phyloP scores from a whole-genome alignment of 2,797 vertebrate species.

The Danio choprae region DNA sequence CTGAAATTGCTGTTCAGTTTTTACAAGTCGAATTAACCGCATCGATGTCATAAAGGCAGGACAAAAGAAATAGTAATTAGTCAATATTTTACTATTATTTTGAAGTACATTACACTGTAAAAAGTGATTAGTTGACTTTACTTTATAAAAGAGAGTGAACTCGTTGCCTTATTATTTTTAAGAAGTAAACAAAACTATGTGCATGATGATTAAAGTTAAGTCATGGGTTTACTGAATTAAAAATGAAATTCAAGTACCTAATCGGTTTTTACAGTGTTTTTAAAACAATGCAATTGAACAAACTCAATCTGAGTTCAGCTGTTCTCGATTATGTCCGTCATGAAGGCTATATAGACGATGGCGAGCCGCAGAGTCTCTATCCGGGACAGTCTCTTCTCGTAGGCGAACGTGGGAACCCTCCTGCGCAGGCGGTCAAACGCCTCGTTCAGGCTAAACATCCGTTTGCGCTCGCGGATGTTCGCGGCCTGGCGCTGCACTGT shows the following conservation, averaged over 20 bases:
- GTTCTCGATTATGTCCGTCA: constrained; percentile 89
- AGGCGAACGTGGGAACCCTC: constrained; percentile 96
- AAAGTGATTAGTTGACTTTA: too few relatives aligned
- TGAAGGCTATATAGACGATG: constrained; percentile 96
- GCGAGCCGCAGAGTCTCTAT: constrained; percentile 95
- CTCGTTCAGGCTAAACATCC: constrained; percentile 97
- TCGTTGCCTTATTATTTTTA: too few relatives aligned
- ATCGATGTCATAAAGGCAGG: not conserved
- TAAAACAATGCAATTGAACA: not conserved
- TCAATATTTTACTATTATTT: not conserved
- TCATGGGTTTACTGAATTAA: too few relatives aligned
- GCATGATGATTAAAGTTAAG: too few relatives aligned
- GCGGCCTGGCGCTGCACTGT: constrained; percentile 93
- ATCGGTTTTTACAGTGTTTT: too few relatives aligned
- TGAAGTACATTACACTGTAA: not conserved
- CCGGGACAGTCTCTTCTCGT: constrained; percentile 94
- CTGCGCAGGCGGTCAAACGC: constrained; percentile 93
- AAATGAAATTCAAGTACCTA: too few relatives aligned
- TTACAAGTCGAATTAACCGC: not conserved
- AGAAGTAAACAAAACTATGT: too few relatives aligned
- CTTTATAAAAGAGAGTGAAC: too few relatives aligned
- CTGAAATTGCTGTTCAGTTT: not conserved
- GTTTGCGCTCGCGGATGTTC: constrained; percentile 91
- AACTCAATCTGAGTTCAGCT: constrained; percentile 53
- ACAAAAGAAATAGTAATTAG: not conserved